Base-by-base conservation (phyloP, 2,888 invertebrate species). In the Diarsia mendica region DNA sequence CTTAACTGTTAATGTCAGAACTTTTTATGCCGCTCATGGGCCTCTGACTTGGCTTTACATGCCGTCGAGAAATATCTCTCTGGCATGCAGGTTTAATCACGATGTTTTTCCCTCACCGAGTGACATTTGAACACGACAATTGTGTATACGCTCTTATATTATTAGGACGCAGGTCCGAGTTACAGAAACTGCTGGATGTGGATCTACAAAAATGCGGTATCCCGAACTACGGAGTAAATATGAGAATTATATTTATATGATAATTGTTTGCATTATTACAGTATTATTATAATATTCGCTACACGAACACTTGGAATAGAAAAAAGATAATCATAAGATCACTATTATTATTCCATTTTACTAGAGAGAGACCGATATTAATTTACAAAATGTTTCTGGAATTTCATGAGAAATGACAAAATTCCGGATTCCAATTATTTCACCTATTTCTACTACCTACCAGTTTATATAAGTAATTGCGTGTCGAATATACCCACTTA, bases 171-270 rank as follows among this genome's bases (percentile, higher is more conserved):
- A 63, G 44, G 63, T 44, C 13, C 61, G 23, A 39, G 3, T 63
- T 44, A 55, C 20, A 49, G 49, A 55, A 33, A 49, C 20, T 55
- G n/a, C 2, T 53, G 46, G 20, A 10, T 58, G 9, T 58, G 9
- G 11, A 13, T 70, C n/a, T 67, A 65, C 49, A 46, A 33, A 68
- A 71, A 72, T 80, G 71, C 76, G 23, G 61, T 68, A 76, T 71
- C 28, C 13, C 53, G 49, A 66, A 69, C 58, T 60, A 80, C 39
- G 4, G 51, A 48, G 20, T 48, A 53, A 46, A 64, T 48, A 55
- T 75, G 51, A 64, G n/a, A 67, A 53, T 79, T 51, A 46, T 20
- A 39, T 48, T 48, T n/a, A 39, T 39, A n/a, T 53, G 13, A 66
- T 23, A 49, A 48, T 13, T 51, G 60, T 51, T 33, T 1, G 44